Percentiles rank a stretch among this genome's conserved stretches.
Conservation (phyloP, 1,140 invertebrate genomes). For the Zophobas morio region DNA sequence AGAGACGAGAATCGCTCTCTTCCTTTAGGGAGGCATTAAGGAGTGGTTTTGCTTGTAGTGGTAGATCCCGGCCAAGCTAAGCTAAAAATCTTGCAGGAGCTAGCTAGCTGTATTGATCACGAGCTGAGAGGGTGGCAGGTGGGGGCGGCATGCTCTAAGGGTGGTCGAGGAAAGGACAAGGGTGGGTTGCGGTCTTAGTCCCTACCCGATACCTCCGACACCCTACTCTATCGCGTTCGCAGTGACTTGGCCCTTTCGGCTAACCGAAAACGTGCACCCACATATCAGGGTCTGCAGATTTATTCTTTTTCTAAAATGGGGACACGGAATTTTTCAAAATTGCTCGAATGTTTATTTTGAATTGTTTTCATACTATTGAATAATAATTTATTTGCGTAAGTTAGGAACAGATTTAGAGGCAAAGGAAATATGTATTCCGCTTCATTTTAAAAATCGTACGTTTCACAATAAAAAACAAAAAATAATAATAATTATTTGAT, state of each 20-base stretch:
- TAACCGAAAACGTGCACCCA: neutral
- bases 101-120: constrained; percentile 67
- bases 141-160: constrained; percentile 61
- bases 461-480: no score
- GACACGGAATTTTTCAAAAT: no score
- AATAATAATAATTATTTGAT: no score
- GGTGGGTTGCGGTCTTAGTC: constrained; percentile 66
- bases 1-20: constrained; percentile 59
- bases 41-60: constrained; percentile 64
- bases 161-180: constrained; percentile 66
- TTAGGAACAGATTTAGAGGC: no score
- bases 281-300: neutral
- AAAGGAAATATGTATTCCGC: no score
- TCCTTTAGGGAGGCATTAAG: constrained; percentile 62
- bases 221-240: constrained; percentile 56
- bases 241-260: constrained; percentile 53
- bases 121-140: constrained; percentile 56
- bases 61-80: constrained; percentile 65
- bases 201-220: constrained; percentile 63
- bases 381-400: no score
- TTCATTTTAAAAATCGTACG: no score
- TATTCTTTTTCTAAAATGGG: neutral
- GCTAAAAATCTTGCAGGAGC: constrained; percentile 66
- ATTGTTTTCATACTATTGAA: no score
- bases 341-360: no score